Base-by-base conservation (phyloP, 2,113 vertebrate species). In the Dicentrarchus labrax region DNA sequence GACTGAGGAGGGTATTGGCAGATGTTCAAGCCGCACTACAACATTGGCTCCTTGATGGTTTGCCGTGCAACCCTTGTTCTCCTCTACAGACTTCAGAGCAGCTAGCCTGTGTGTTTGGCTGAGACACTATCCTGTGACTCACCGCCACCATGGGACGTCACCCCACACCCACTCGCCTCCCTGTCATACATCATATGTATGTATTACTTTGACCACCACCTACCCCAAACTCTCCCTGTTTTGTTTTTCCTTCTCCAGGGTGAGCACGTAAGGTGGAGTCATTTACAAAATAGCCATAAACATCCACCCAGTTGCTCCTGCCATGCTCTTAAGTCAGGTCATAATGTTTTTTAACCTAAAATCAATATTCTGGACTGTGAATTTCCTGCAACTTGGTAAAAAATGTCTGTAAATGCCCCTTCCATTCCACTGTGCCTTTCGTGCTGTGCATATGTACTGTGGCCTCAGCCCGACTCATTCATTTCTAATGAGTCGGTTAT, bases 401-500 rank as follows among this genome's bases (percentile, higher is more conserved):
- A 87, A 88, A 71, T 36, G 38, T 73, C 36, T 77, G 80, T 88
- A 79, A 87, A 92, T 73, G 67, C 68, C 83, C 80, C 85, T 78
- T 89, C 87, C 86, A 75, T 92, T 89, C 89, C 80, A 74, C 76
- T 69, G 79, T 48, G 84, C 83, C 80, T 90, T 84, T 82, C 84
- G 54, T 82, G 83, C 86, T 90, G 81, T 76, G 80, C 79, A 88
- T 87, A 76, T 92, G 84, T 86, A 88, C 83, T 82, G 65, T 78
- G 56, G 86, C 88, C 75, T 79, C 62, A 47, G 86, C 72, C 75
- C 59, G 11, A 64, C 76, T 93, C 88, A 86, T 94, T 93, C 86
- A 93, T 92, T 93, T 92, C 75, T 93, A 93, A 94, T 91, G 86
- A 91, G 86, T 80, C 41, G 56, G 90, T 86, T 86, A 89, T 85